Base-by-base conservation (phyloP, 2,797 vertebrate species). In the Clarias pachynema region DNA sequence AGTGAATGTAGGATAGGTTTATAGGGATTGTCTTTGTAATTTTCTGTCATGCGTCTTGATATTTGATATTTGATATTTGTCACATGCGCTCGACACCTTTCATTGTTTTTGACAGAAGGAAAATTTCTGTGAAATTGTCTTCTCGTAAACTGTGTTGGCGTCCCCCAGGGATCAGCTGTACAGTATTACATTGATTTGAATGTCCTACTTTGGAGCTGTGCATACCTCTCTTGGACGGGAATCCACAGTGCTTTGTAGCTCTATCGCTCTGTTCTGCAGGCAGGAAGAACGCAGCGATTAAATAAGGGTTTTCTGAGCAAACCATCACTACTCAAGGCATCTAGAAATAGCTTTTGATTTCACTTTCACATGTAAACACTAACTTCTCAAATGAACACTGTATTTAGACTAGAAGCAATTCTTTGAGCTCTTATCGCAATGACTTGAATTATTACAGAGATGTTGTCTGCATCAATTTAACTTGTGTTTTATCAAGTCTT, bases 141-240 rank as follows among this genome's bases (percentile, higher is more conserved):
- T 0, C 8, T 26, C 20, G 4, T 73, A 49, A 75, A 31, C n/a
- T 29, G 22, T 26, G 31, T 84, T 77, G 63, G 63, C 3, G 1
- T 44, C 15, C 77, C 77, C 59, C 14, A 40, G 57, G 10, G 29
- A 78, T 37, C 31, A 26, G 24, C 34, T 16, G 34, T 62, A 63
- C 77, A 65, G 60, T 65, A 65, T 79, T 26, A 65, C 15, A 44
- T 3, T 65, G 37, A 56, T 26, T 26, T 65, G 14, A 20, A 49
- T 65, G 63, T 79, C 78, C 37, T 79, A 44, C 56, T 82, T 82
- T 57, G 34, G 56, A 62, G 53, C 22, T 56, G 29, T 44, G 34
- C 24, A 29, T 72, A 73, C 68, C 34, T 72, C 49, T 60, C 37
- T 60, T 60, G 68, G 81, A 70, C 29, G 31, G 31, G 68, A 82